A percentile compares a stretch with the other conserved stretches of the same genome.
Evolutionary conservation across 2,113 vertebrate species (phyloP).

Genomic region (Scomber colias): DNA sequence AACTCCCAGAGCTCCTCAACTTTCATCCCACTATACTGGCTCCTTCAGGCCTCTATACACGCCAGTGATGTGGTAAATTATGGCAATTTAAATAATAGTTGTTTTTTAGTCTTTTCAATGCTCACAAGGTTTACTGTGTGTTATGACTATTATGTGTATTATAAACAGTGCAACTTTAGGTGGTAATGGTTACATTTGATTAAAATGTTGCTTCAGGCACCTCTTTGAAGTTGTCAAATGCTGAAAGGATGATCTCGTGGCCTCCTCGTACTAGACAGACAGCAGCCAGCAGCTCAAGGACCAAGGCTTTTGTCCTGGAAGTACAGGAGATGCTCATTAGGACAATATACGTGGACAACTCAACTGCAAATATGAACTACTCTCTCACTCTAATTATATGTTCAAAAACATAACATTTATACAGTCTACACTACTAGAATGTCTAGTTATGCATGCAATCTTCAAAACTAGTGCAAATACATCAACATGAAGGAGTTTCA

Average conservation of each 20-base stretch:
- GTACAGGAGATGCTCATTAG: conserved; percentile 46
- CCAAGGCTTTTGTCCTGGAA: conserved; percentile 95
- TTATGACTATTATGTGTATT: neutral
- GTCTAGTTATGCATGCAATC: neutral
- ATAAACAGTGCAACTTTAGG: neutral
- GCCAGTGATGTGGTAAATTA: conserved; percentile 23
- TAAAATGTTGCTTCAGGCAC: conserved; percentile 72
- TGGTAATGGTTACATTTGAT: conserved; percentile 14
- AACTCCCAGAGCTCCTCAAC: conserved; percentile 32
- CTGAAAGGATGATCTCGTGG: conserved; percentile 97
- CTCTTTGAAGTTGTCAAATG: conserved; percentile 99
- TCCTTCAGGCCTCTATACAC: conserved; percentile 23
- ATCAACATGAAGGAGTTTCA: neutral
- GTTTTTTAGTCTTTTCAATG: neutral
- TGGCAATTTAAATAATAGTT: conserved; percentile 8
- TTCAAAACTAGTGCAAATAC: neutral
- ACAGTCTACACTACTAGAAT: neutral
- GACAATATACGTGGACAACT: conserved; percentile 13
- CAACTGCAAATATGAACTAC: neutral
- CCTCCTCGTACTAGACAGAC: conserved; percentile 97
- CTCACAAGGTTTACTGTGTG: neutral
- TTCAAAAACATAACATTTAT: neutral
- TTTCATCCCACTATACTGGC: conserved; percentile 16
- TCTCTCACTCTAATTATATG: neutral
- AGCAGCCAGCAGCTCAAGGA: conserved; percentile 95